Evolutionary conservation across 2,888 invertebrate species (phyloP).

Genomic region (Noctua comes): DNA sequence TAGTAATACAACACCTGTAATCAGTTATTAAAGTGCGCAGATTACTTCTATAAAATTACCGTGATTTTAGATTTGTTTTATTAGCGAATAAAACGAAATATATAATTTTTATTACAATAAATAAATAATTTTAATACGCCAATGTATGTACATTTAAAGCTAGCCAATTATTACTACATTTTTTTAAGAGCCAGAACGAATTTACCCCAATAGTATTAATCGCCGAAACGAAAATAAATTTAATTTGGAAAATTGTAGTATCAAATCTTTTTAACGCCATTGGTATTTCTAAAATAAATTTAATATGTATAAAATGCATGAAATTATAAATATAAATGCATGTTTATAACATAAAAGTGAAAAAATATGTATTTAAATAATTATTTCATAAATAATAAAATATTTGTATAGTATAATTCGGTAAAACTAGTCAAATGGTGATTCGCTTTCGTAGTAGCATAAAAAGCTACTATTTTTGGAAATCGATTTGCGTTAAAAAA

Average conservation of each 20-base stretch:
- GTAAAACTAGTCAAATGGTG: neutral
- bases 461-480: neutral
- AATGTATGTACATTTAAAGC: slow-evolving; percentile 31
- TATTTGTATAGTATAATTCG: neutral
- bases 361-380: neutral
- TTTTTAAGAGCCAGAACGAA: slow-evolving; percentile 44
- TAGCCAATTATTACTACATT: slow-evolving; percentile 9
- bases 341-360: neutral
- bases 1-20: neutral
- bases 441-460: slow-evolving; percentile 9
- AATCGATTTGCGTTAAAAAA: slow-evolving; percentile 51
- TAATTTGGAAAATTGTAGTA: slow-evolving; percentile 44
- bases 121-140: neutral
- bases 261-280: slow-evolving; percentile 50
- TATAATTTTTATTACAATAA: neutral
- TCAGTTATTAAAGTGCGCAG: slow-evolving; percentile 1
- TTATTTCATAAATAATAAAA: too few species aligned
- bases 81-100: slow-evolving; percentile 4
- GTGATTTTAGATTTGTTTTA: neutral
- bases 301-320: neutral
- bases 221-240: slow-evolving; percentile 35
- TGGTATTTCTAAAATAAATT: neutral
- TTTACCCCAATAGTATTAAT: slow-evolving; percentile 31
- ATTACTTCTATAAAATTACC: neutral
- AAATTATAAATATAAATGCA: slow-evolving; percentile 7